A percentile compares a stretch with the other conserved stretches of the same genome.
phyloP scores from a whole-genome alignment of 2,888 invertebrate genomes.

The Lasioglossum zephyrum region DNA sequence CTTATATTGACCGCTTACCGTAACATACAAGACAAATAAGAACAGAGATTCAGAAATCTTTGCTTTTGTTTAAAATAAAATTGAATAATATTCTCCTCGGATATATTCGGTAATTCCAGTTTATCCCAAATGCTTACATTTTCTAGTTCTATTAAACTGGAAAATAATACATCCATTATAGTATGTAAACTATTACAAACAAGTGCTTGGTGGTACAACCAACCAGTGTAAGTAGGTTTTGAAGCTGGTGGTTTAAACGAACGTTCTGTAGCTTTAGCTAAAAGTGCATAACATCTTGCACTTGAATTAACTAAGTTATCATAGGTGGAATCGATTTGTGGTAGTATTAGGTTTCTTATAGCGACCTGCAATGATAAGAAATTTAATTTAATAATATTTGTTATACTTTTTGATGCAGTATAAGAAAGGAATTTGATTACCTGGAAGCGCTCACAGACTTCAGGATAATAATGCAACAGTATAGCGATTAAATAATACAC shows the following conservation, averaged over 20 bases:
- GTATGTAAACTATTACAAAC: slow-evolving; percentile 78
- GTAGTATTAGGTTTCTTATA: slow-evolving; percentile 74
- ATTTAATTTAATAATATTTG: not conserved
- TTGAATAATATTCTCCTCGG: slow-evolving; percentile 73
- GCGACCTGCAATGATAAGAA: slow-evolving; percentile 65
- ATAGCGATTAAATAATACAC: slow-evolving; percentile 75
- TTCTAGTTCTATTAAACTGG: slow-evolving; percentile 72
- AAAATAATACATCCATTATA: slow-evolving; percentile 79
- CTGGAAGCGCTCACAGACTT: slow-evolving; percentile 77
- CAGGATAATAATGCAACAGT: slow-evolving; percentile 79
- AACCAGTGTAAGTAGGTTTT: slow-evolving; percentile 70
- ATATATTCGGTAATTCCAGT: slow-evolving; percentile 74
- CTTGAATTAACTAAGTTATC: slow-evolving; percentile 72
- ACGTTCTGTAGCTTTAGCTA: slow-evolving; percentile 76
- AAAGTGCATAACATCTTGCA: slow-evolving; percentile 78
- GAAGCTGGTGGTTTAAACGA: slow-evolving; percentile 74
- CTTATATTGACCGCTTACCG: slow-evolving; percentile 61
- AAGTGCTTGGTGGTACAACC: slow-evolving; percentile 74
- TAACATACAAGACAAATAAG: slow-evolving; percentile 76
- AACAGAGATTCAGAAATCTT: slow-evolving; percentile 79
- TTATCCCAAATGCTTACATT: slow-evolving; percentile 67
- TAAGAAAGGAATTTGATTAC: slow-evolving; percentile 65
- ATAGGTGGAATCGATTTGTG: slow-evolving; percentile 74
- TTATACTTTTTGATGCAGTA: not conserved
- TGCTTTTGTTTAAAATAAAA: slow-evolving; percentile 74